These are phyloP conservation scores for Drosophila lowei DNA, from an alignment of 1,140 invertebrate species.

Conservation along the genomic window DNA sequence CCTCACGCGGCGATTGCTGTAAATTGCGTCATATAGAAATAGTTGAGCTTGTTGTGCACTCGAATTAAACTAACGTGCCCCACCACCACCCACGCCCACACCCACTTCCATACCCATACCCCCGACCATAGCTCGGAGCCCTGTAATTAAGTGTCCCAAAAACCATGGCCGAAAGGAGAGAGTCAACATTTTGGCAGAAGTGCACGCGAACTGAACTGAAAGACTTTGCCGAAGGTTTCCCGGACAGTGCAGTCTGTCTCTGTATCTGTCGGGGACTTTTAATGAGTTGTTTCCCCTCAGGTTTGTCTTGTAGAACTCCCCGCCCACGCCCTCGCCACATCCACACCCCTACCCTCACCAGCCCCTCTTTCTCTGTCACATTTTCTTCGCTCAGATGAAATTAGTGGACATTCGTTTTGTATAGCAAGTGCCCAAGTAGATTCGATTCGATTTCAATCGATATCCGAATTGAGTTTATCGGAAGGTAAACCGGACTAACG, in stretches of 20 bases:
- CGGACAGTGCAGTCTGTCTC: constrained; percentile 33
- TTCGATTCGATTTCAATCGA: too few relatives aligned
- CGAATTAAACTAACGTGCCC: constrained; percentile 7
- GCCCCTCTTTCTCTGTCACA: constrained; percentile 22
- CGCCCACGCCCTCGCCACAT: neutral
- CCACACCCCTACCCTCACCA: neutral
- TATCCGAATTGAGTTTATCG: constrained; percentile 34
- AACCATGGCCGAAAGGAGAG: constrained; percentile 35
- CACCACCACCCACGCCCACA: neutral
- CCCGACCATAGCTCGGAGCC: neutral
- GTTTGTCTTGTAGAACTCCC: constrained; percentile 38
- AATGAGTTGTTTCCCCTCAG: constrained; percentile 53
- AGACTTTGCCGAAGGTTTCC: constrained; percentile 44
- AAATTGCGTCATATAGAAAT: constrained; percentile 30
- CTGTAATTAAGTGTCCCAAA: constrained; percentile 41
- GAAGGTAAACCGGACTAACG: constrained; percentile 21
- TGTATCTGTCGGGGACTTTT: constrained; percentile 38
- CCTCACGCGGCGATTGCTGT: constrained; percentile 41
- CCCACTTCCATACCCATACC: neutral
- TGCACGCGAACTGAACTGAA: constrained; percentile 34
- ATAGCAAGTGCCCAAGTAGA: constrained; percentile 45
- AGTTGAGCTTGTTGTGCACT: constrained; percentile 9
- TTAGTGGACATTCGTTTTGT: constrained; percentile 41
- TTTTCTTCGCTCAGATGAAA: constrained; percentile 37
- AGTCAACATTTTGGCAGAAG: constrained; percentile 44